These are phyloP conservation scores for Reticulitermes speratus DNA, from an alignment of 1,140 invertebrate species.

Conservation along the genomic window DNA sequence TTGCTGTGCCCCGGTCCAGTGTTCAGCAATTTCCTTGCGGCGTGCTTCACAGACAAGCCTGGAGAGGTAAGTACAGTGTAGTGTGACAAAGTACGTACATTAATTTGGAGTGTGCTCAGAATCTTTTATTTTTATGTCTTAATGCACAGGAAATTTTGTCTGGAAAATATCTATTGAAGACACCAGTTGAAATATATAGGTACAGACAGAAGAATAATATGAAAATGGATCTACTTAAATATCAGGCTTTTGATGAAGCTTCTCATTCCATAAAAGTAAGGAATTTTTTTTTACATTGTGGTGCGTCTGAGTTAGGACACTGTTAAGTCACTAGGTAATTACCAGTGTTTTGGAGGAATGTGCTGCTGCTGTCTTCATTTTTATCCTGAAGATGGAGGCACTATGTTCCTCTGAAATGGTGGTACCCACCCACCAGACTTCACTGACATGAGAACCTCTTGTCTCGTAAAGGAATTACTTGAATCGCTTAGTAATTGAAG, in stretches of 20 bases:
- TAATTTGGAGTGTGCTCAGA: neutral
- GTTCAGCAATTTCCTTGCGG: constrained; percentile 66
- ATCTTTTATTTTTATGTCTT: neutral
- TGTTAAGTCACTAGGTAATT: no score
- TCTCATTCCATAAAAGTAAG: neutral
- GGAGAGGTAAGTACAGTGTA: constrained; percentile 53
- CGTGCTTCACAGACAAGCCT: constrained; percentile 64
- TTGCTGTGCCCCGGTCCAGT: constrained; percentile 75
- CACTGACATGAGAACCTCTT: no score
- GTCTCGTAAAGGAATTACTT: no score
- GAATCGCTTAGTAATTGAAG: no score
- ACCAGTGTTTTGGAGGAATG: no score
- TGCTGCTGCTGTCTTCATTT: no score
- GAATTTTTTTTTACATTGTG: no score
- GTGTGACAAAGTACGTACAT: neutral
- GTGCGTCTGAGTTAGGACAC: no score
- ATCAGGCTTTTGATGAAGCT: neutral
- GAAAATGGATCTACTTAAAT: no score
- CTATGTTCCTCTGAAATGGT: no score
- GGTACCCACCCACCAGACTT: no score
- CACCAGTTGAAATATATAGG: neutral
- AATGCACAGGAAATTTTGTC: neutral
- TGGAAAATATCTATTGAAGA: neutral
- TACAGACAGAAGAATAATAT: neutral
- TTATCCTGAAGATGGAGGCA: no score